Evolutionary conservation across 1,140 invertebrate species (phyloP), one percentile per base, ranked within the genome.

Genomic region (Nylanderia fulva): DNA sequence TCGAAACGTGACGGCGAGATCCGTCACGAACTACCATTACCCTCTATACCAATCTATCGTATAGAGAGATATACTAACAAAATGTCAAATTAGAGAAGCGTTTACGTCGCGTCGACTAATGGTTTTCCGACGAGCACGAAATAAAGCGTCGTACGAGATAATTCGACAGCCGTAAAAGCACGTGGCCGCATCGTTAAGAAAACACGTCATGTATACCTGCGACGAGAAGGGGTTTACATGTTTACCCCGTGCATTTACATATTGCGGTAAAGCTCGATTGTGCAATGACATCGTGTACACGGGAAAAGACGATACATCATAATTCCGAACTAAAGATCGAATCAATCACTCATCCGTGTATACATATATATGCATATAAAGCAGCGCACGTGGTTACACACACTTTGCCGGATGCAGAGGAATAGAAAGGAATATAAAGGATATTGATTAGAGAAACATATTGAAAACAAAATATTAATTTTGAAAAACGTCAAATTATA

Each of bases 161-260:
- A 92, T 92, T 91, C 89, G 89, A 90, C 85, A 88, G 29, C 85
- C 88, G 83, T 88, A 85, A 83, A 89, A 84, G 79, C 91, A 92
- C 91, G 91, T 91, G 91, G 27, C 90, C 33, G 48, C 60, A 54
- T 91, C 91, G 90, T 92, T 91, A 90, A 85, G 79, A 69, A n/a
- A 77, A 86, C 84, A 60, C 60, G 72, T 86, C 52, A 52, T 79
- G n/a, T 52, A 60, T 90, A 91, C 88, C 89, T 90, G 85, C 71
- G 54, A 60, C 3, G 69, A 45, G 36, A 52, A 64, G 18, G 56
- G 27, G 54, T 69, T 54, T 71, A 85, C 42, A 76, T 11, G 36
- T 42, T 42, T 79, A 52, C 56, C 58, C 45, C 74, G 18, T 27
- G 24, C 60, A 85, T 88, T 89, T 86, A 71, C 75, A 82, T 74